Conservation (phyloP, 1,140 invertebrate genomes). For the Phocides pigmalion region DNA sequence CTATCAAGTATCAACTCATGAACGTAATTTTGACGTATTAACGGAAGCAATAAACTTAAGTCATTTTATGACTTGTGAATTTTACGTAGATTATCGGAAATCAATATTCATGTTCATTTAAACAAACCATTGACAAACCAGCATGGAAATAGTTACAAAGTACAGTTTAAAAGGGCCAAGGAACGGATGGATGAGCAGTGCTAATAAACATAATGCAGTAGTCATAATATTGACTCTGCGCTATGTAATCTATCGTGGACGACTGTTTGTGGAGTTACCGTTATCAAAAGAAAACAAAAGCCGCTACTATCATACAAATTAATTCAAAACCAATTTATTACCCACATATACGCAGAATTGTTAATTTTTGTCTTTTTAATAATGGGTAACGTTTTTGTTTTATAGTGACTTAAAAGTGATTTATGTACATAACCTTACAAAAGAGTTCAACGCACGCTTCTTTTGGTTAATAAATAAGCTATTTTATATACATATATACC, state of each 20-base stretch:
- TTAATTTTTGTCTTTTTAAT: neutral
- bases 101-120: conserved; percentile 4
- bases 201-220: conserved; percentile 37
- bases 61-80: conserved; percentile 10
- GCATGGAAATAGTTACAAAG: conserved; percentile 24
- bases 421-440: conserved; percentile 58
- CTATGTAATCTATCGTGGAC: conserved; percentile 43
- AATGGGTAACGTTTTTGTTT: neutral
- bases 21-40: neutral
- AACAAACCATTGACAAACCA: conserved; percentile 1
- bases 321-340: conserved; percentile 5
- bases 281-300: conserved; percentile 45
- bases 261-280: conserved; percentile 44
- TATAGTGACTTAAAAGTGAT: neutral
- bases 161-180: conserved; percentile 38
- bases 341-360: neutral
- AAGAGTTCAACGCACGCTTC: conserved; percentile 72
- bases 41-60: neutral
- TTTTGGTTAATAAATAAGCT: conserved; percentile 4
- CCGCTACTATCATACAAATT: conserved; percentile 29
- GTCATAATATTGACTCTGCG: conserved; percentile 40
- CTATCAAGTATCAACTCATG: neutral
- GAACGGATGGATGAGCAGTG: conserved; percentile 5
- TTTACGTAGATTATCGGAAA: neutral
- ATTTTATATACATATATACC: too few relatives aligned